A percentile compares a stretch with the other conserved stretches of the same genome.
Evolutionary conservation across 1,140 invertebrate genomes (phyloP).

Genomic region (Drosophila lacteicornis): DNA sequence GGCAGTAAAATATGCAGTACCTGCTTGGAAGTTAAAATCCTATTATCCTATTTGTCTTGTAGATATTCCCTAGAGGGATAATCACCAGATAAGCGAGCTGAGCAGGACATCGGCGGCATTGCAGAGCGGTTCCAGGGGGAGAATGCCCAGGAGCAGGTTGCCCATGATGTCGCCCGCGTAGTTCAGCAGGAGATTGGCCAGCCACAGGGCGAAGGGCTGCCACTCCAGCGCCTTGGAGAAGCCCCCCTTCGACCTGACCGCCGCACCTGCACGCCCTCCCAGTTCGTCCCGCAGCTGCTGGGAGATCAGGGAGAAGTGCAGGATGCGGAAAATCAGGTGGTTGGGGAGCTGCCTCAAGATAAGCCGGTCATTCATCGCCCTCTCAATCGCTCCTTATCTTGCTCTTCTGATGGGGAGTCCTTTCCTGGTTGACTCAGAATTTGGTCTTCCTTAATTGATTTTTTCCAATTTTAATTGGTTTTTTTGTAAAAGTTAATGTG

Average conservation of each 20-base stretch:
- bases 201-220: constrained; percentile 63
- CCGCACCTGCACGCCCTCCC: constrained; percentile 1
- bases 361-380: constrained; percentile 47
- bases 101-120: constrained; percentile 52
- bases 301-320: constrained; percentile 61
- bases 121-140: constrained; percentile 63
- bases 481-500: constrained; percentile 5
- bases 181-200: constrained; percentile 55
- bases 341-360: constrained; percentile 53
- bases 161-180: constrained; percentile 66
- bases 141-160: constrained; percentile 56
- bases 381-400: not conserved
- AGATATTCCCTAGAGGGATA: not conserved
- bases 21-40: constrained; percentile 1
- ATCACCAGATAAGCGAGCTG: constrained; percentile 46
- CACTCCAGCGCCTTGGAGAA: constrained; percentile 22
- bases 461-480: constrained; percentile 3
- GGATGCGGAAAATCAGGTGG: constrained; percentile 59
- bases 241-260: not conserved
- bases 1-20: constrained; percentile 67
- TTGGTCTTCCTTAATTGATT: constrained; percentile 3
- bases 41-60: not conserved
- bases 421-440: constrained; percentile 6
- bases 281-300: constrained; percentile 65
- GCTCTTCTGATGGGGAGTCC: not conserved